phyloP scores from a whole-genome alignment of 2,797 vertebrate genomes.

The Acanthopagrus latus region DNA sequence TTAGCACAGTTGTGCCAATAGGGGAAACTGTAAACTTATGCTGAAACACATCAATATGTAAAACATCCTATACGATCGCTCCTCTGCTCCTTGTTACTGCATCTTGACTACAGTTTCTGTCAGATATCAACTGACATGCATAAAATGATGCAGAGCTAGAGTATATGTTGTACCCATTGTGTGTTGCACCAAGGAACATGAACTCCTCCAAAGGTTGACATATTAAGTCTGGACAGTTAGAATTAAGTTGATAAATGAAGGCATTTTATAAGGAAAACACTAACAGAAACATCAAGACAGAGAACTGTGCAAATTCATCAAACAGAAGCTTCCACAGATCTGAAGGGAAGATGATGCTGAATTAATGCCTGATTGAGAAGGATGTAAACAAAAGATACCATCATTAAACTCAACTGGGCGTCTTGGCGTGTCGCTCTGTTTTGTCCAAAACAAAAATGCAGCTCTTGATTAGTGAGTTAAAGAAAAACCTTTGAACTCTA shows the following conservation, averaged over 20 bases:
- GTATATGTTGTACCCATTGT: too few species aligned
- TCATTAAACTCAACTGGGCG: neutral
- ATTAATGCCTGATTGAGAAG: neutral
- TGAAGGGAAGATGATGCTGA: neutral
- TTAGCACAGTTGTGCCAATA: too few species aligned
- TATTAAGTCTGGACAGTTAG: neutral
- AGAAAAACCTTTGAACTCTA: neutral
- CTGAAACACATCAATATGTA: neutral
- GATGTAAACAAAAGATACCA: neutral
- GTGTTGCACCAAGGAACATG: neutral
- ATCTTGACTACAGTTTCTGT: neutral
- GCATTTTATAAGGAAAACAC: neutral
- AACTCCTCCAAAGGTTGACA: neutral
- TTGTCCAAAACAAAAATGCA: neutral
- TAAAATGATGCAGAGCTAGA: neutral
- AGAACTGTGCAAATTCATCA: neutral
- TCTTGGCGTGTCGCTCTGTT: neutral
- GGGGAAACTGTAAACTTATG: neutral
- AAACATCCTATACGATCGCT: too few species aligned
- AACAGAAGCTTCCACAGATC: conserved; percentile 6
- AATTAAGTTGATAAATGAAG: neutral
- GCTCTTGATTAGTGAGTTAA: neutral
- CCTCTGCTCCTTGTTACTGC: neutral
- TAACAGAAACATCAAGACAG: neutral
- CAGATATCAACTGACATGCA: neutral